Evolutionary conservation across 2,113 vertebrate genomes (phyloP).

Genomic region (Lucifuga dentata): DNA sequence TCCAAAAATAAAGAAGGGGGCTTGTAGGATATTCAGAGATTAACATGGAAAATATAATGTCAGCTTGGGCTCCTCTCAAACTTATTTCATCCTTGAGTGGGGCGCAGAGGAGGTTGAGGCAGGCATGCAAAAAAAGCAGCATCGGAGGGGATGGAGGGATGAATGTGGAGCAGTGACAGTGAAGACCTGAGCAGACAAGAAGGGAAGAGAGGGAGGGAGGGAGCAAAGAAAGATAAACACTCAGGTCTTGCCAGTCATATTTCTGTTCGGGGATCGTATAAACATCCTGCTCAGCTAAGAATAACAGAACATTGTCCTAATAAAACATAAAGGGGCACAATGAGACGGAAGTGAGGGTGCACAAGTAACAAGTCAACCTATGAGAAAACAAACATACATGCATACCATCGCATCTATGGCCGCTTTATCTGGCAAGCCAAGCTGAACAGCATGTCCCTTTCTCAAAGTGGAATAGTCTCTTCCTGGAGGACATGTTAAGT

Average conservation of each 20-base stretch:
- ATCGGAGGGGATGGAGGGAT: constrained; percentile 23
- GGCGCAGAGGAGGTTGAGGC: constrained; percentile 29
- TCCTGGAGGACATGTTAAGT: background rate
- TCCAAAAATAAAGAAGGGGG: constrained; percentile 51
- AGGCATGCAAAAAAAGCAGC: constrained; percentile 33
- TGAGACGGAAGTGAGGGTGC: constrained; percentile 72
- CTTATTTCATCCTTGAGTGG: constrained; percentile 35
- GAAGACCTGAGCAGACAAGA: constrained; percentile 62
- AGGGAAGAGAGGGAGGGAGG: constrained; percentile 31
- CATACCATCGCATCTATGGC: constrained; percentile 27
- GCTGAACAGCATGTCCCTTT: constrained; percentile 6
- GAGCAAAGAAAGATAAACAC: constrained; percentile 80
- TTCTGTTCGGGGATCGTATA: constrained; percentile 80
- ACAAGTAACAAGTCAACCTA: constrained; percentile 52
- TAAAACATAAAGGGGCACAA: constrained; percentile 81
- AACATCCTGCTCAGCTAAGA: constrained; percentile 87
- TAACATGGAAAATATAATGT: constrained; percentile 45
- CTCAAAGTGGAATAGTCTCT: constrained; percentile 2
- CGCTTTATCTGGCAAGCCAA: constrained; percentile 30
- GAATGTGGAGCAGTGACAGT: constrained; percentile 34
- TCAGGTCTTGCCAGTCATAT: constrained; percentile 79
- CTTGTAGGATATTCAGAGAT: constrained; percentile 47
- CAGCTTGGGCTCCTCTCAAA: constrained; percentile 30
- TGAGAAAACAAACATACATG: constrained; percentile 53
- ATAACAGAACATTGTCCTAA: constrained; percentile 83